These are phyloP conservation scores for Lasioglossum lativentre DNA, from an alignment of 2,888 invertebrate species.

Conservation along the genomic window DNA sequence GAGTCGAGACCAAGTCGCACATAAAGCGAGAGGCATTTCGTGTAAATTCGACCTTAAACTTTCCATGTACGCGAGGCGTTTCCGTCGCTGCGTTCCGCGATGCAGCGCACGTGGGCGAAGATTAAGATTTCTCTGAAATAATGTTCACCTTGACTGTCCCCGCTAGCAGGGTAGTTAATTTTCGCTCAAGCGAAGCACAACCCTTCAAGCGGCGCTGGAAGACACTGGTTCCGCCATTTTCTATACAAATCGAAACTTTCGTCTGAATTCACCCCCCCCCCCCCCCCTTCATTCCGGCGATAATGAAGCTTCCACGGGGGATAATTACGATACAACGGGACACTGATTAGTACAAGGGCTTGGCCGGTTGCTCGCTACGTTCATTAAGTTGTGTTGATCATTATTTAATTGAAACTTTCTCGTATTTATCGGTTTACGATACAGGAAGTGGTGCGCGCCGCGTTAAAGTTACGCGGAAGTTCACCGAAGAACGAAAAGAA, in stretches of 20 bases:
- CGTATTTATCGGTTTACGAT: constrained; percentile 19
- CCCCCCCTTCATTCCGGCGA: background rate
- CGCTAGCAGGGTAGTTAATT: constrained; percentile 17
- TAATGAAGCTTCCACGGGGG: background rate
- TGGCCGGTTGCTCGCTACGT: background rate
- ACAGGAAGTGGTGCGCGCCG: background rate
- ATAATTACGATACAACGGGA: constrained; percentile 1
- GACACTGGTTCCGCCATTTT: constrained; percentile 1
- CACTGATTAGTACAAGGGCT: background rate
- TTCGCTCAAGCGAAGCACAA: background rate
- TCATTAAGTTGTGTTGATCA: constrained; percentile 15
- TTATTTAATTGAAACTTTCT: constrained; percentile 36
- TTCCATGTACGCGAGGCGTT: constrained; percentile 60
- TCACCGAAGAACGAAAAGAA: background rate
- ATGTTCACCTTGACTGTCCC: constrained; percentile 36
- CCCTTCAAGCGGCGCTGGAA: background rate
- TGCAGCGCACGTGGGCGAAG: constrained; percentile 53
- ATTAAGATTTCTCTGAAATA: constrained; percentile 36
- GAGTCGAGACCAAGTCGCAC: constrained; percentile 55
- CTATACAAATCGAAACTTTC: constrained; percentile 1
- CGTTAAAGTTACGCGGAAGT: background rate
- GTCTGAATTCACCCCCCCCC: background rate
- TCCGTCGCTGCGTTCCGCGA: constrained; percentile 40
- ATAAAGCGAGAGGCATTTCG: constrained; percentile 66
- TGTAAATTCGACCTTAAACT: constrained; percentile 72